These are phyloP conservation scores for Myodes glareolus DNA, from an alignment of 2,113 vertebrate genomes.

Conservation along the genomic window DNA sequence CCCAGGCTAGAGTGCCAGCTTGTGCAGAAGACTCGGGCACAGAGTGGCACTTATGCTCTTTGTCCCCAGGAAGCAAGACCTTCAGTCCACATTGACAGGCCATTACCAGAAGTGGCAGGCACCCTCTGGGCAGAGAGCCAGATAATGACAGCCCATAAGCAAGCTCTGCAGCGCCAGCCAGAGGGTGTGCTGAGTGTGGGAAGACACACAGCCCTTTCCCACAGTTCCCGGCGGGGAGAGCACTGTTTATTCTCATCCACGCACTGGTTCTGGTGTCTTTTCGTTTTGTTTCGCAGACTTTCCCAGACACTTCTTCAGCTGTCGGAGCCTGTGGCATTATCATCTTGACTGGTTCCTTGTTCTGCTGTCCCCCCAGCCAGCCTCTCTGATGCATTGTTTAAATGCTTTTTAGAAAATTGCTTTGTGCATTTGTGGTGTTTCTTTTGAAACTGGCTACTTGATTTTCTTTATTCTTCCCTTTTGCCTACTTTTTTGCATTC, in stretches of 20 bases:
- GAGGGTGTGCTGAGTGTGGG: not conserved
- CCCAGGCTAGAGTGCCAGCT: not conserved
- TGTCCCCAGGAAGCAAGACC: not conserved
- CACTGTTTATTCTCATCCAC: not conserved
- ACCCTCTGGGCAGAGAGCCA: not conserved
- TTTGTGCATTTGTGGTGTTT: not conserved
- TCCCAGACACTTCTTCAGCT: not conserved
- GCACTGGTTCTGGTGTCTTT: not conserved
- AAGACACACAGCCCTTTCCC: not conserved
- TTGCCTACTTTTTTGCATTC: not conserved
- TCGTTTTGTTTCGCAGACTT: not conserved
- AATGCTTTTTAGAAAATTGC: slow-evolving; percentile 15
- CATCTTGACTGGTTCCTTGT: not conserved
- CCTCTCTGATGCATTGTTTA: not conserved
- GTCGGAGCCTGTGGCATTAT: not conserved
- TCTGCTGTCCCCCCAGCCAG: not conserved
- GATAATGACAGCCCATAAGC: not conserved
- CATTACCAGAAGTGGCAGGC: not conserved
- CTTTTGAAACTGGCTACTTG: not conserved
- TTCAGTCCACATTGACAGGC: not conserved
- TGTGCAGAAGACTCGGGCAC: not conserved
- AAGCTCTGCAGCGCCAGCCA: not conserved
- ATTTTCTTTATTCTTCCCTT: not conserved
- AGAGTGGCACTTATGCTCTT: not conserved
- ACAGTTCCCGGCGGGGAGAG: not conserved